These are phyloP conservation scores for Drosophila maculinotata DNA, from an alignment of 2,888 invertebrate genomes.

Conservation along the genomic window DNA sequence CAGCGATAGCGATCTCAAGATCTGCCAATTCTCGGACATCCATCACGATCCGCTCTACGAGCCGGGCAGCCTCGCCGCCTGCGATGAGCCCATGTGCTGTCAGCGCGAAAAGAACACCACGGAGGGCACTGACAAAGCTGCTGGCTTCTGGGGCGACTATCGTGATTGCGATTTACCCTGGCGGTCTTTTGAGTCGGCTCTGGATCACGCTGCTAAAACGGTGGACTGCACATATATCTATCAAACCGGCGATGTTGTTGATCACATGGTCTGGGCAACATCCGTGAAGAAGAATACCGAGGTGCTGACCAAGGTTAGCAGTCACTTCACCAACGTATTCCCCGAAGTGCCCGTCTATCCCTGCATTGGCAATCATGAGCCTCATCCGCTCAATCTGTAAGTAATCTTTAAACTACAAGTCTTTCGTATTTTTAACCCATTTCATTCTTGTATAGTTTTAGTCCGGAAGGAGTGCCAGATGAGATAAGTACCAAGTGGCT, in stretches of 20 bases:
- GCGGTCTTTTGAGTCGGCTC: slow-evolving; percentile 88
- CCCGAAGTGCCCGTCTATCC: slow-evolving; percentile 88
- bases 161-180: slow-evolving; percentile 91
- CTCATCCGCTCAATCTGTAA: slow-evolving; percentile 93
- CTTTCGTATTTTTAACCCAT: not conserved
- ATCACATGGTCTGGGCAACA: slow-evolving; percentile 96
- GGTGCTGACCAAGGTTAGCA: slow-evolving; percentile 86
- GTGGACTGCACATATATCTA: slow-evolving; percentile 89
- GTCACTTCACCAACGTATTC: slow-evolving; percentile 87
- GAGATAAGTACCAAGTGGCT: slow-evolving; percentile 89
- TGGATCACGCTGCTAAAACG: slow-evolving; percentile 88
- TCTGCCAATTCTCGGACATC: slow-evolving; percentile 86
- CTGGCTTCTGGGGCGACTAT: slow-evolving; percentile 94
- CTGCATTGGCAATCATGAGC: slow-evolving; percentile 93
- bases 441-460: slow-evolving; percentile 86
- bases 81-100: slow-evolving; percentile 92
- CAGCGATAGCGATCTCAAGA: slow-evolving; percentile 61
- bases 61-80: slow-evolving; percentile 89
- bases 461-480: slow-evolving; percentile 86
- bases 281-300: slow-evolving; percentile 88
- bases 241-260: slow-evolving; percentile 94
- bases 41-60: slow-evolving; percentile 92
- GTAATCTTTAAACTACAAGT: slow-evolving; percentile 65
- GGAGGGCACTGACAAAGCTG: slow-evolving; percentile 83
- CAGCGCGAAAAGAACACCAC: slow-evolving; percentile 82